Evolutionary conservation across 1,140 invertebrate genomes (phyloP).

Genomic region (Sarcophaga bullata): DNA sequence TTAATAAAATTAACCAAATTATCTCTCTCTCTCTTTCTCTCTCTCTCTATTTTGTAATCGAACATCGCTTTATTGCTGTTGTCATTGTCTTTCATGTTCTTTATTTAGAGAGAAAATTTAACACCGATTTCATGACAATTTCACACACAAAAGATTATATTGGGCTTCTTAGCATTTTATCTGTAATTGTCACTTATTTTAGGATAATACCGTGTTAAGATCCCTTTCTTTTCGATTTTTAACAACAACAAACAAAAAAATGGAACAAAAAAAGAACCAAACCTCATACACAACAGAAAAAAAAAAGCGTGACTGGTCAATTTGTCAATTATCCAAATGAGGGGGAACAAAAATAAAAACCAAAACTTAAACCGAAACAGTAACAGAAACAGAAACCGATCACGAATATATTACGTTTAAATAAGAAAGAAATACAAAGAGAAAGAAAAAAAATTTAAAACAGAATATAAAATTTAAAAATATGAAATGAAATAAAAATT

Average conservation of each 20-base stretch:
- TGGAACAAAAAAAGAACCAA: not conserved
- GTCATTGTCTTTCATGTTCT: too few species aligned
- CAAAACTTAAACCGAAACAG: not conserved
- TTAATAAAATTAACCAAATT: too few species aligned
- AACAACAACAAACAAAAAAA: not conserved
- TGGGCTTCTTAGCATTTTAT: not conserved
- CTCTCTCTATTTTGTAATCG: too few species aligned
- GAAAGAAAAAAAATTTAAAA: not conserved
- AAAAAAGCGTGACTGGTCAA: conserved; percentile 52
- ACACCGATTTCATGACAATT: conserved; percentile 33
- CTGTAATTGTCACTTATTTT: conserved; percentile 37
- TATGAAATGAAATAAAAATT: conserved; percentile 17
- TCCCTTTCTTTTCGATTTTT: not conserved
- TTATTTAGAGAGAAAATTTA: not conserved
- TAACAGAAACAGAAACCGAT: conserved; percentile 20
- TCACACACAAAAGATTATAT: conserved; percentile 8
- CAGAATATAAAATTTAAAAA: not conserved
- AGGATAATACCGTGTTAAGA: conserved; percentile 37
- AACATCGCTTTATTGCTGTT: too few species aligned
- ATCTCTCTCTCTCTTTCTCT: too few species aligned
- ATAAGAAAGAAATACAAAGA: not conserved
- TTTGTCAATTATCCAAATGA: conserved; percentile 65
- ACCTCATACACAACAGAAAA: not conserved
- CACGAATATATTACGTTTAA: conserved; percentile 34
- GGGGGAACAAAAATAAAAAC: conserved; percentile 15